Conservation (phyloP, 2,888 invertebrate genomes). For the Andrena hattorfiana region DNA sequence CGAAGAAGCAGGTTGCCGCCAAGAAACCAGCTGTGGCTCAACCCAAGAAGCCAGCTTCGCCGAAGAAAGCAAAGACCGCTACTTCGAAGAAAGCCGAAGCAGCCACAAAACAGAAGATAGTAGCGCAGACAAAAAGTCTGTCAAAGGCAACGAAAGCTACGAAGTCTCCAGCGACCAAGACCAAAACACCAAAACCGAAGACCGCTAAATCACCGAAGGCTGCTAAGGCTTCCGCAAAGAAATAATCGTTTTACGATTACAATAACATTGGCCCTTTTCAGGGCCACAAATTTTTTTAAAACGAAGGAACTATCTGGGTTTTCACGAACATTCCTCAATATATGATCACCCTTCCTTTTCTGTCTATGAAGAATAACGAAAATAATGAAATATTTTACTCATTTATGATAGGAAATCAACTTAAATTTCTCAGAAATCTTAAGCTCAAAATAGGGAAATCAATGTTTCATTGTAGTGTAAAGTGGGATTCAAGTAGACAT, state of each 20-base stretch:
- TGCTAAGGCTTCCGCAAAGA: constrained; percentile 65
- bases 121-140: constrained; percentile 57
- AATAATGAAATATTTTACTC: no score
- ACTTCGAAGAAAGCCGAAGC: constrained; percentile 50
- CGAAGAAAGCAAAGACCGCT: constrained; percentile 66
- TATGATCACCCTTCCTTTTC: not conserved
- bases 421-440: no score
- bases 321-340: not conserved
- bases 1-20: constrained; percentile 57
- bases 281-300: constrained; percentile 49
- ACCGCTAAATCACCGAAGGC: constrained; percentile 68
- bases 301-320: not conserved
- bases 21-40: constrained; percentile 38
- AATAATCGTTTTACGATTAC: constrained; percentile 50
- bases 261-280: constrained; percentile 61
- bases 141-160: constrained; percentile 82
- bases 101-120: constrained; percentile 49
- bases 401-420: no score
- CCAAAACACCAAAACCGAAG: constrained; percentile 84
- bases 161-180: constrained; percentile 82
- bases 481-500: no score
- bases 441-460: no score
- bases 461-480: no score
- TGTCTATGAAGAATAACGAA: no score
- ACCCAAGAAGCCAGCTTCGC: constrained; percentile 25